Conservation (phyloP, 2,888 invertebrate genomes). For the Macrophya alboannulata region DNA sequence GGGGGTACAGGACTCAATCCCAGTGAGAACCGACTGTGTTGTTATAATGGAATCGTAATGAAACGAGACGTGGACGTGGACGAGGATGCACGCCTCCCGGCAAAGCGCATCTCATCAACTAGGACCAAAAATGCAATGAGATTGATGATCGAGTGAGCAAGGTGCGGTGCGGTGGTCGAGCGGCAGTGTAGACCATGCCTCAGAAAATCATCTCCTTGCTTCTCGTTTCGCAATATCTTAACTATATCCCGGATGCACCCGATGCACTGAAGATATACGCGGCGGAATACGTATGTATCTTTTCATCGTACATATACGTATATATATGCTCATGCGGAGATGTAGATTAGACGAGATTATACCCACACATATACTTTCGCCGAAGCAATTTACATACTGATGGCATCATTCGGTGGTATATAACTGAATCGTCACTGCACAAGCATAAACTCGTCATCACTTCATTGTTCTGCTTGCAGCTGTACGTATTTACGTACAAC, state of each 20-base stretch:
- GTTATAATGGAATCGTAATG: slow-evolving; percentile 67
- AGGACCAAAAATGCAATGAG: slow-evolving; percentile 31
- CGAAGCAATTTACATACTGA: neutral
- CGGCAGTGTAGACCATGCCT: neutral
- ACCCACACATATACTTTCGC: neutral
- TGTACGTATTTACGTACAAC: too few species aligned
- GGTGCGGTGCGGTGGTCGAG: neutral
- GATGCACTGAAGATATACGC: too few species aligned
- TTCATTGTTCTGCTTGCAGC: too few species aligned
- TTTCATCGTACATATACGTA: too few species aligned
- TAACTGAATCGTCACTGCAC: neutral
- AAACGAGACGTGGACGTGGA: slow-evolving; percentile 58
- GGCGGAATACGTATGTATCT: too few species aligned
- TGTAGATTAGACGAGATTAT: neutral
- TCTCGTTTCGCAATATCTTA: slow-evolving; percentile 34
- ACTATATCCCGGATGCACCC: neutral
- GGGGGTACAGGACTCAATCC: neutral
- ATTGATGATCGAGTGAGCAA: slow-evolving; percentile 19
- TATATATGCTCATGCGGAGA: neutral
- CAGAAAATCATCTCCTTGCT: neutral
- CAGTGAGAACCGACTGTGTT: neutral
- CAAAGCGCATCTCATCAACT: slow-evolving; percentile 42
- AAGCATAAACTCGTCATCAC: too few species aligned
- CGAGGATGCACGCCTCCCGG: slow-evolving; percentile 24
- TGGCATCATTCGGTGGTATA: neutral